phyloP scores from a whole-genome alignment of 2,113 vertebrate genomes.

The Pangasianodon gigas region DNA sequence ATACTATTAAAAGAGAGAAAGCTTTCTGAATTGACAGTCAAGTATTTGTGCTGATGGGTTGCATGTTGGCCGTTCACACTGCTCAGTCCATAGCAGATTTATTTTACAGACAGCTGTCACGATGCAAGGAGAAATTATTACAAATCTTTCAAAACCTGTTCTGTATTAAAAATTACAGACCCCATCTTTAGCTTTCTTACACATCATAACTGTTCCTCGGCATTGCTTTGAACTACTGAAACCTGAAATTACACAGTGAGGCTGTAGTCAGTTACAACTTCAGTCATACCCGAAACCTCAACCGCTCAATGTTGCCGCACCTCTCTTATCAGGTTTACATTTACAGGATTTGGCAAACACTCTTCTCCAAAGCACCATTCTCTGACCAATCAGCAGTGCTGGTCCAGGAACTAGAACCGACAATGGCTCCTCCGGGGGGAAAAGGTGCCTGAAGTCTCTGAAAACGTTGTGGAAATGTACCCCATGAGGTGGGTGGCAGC shows the following conservation, averaged over 20 bases:
- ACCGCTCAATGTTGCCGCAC: neutral
- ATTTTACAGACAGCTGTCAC: neutral
- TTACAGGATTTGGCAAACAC: neutral
- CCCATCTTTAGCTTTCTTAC: neutral
- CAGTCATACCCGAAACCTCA: neutral
- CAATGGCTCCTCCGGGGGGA: neutral
- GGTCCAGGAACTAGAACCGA: neutral
- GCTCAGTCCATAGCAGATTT: neutral
- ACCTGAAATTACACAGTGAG: no score
- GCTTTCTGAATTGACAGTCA: neutral
- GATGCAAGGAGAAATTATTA: neutral
- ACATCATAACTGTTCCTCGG: neutral
- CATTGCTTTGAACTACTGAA: neutral
- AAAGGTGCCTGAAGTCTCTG: neutral
- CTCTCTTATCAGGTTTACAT: neutral
- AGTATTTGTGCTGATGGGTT: neutral
- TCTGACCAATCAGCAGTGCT: neutral
- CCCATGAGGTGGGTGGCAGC: neutral
- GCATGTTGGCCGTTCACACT: no score
- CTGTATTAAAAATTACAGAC: neutral
- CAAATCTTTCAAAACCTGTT: neutral
- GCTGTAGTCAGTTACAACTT: no score
- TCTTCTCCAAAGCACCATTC: neutral
- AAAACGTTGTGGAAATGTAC: neutral
- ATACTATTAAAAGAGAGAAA: neutral